Evolutionary conservation across 2,888 invertebrate species (phyloP).

Genomic region (Mimachlamys varia): DNA sequence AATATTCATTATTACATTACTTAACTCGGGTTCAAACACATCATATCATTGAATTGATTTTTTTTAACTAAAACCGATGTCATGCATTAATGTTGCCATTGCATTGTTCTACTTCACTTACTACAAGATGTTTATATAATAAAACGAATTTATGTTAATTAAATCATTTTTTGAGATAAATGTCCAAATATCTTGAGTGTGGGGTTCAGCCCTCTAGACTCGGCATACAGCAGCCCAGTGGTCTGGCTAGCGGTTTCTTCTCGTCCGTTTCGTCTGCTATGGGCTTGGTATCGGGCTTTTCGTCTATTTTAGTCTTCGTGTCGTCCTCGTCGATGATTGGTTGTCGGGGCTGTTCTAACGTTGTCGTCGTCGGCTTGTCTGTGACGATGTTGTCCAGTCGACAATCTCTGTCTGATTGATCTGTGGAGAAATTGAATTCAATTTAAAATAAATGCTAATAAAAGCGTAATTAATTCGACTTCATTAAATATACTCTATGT

Average conservation of each 20-base stretch:
- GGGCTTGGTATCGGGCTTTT: not conserved
- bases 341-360: not conserved
- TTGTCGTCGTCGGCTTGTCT: not conserved
- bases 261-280: not conserved
- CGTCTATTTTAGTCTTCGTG: not conserved
- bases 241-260: not conserved
- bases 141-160: no score
- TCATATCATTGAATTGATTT: no score
- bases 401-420: conserved; percentile 4
- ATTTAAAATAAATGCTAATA: no score
- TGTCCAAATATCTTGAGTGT: not conserved
- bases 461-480: no score
- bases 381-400: not conserved
- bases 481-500: no score
- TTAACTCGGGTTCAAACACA: no score
- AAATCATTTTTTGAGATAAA: not conserved
- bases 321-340: not conserved
- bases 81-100: no score
- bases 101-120: no score
- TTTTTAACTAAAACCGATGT: no score
- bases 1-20: no score
- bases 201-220: not conserved
- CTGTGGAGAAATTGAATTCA: not conserved
- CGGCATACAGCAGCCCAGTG: not conserved
- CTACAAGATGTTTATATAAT: no score